These are phyloP conservation scores for Diceros bicornis DNA, from an alignment of 2,797 vertebrate species.

Conservation along the genomic window DNA sequence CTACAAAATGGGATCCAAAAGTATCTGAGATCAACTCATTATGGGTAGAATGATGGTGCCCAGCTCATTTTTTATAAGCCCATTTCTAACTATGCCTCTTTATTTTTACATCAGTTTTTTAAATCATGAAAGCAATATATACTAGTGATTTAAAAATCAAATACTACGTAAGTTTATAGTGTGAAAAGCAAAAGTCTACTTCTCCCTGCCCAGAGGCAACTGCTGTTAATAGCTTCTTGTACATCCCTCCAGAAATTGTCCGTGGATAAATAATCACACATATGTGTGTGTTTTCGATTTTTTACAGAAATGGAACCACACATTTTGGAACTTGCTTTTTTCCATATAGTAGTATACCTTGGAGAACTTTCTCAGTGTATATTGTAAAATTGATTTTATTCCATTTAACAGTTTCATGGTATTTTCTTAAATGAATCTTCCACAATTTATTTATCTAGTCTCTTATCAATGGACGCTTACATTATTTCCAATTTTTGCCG, in stretches of 20 bases:
- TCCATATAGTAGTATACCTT: background rate
- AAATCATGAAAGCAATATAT: background rate
- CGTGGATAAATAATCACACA: background rate
- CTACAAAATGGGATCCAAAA: background rate
- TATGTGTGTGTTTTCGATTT: background rate
- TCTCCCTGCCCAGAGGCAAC: background rate
- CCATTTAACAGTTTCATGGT: background rate
- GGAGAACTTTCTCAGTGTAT: background rate
- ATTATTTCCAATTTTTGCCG: constrained; percentile 2
- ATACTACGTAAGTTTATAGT: background rate
- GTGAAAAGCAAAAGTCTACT: constrained; percentile 22
- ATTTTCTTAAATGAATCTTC: background rate
- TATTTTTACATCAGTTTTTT: background rate
- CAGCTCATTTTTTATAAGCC: background rate
- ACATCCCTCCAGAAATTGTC: background rate
- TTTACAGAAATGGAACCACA: background rate
- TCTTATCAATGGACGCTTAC: background rate
- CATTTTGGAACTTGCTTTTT: constrained; percentile 49
- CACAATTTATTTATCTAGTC: background rate
- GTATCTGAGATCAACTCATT: background rate
- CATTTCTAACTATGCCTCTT: background rate
- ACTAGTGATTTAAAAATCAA: background rate
- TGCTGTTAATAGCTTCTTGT: background rate
- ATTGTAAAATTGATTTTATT: background rate
- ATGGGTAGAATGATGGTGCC: background rate